Percentiles rank a stretch among this genome's conserved stretches.
phyloP scores from a whole-genome alignment of 2,797 vertebrate species.

The Smutsia gigantea region DNA sequence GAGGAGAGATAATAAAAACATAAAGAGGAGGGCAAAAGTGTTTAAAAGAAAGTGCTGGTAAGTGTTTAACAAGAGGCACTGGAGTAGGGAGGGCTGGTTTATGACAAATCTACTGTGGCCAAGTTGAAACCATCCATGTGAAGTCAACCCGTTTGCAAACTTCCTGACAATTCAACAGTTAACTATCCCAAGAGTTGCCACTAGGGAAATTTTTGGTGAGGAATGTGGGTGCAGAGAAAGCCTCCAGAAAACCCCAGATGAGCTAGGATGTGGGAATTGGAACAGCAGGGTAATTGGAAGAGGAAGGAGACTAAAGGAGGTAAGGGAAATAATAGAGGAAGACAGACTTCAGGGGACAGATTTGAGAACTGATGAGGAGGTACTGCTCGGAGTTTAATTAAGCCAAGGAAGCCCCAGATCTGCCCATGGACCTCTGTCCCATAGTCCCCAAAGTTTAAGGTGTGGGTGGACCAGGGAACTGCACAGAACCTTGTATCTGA shows the following conservation, averaged over 20 bases:
- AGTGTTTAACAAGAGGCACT: neutral
- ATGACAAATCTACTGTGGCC: neutral
- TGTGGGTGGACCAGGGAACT: neutral
- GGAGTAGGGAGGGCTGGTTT: neutral
- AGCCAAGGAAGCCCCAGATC: neutral
- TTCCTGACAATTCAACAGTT: neutral
- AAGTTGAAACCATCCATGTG: neutral
- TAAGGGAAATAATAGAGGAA: neutral
- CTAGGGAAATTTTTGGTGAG: neutral
- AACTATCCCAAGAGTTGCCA: neutral
- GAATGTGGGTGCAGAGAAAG: neutral
- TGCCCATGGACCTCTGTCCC: neutral
- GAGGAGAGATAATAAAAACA: constrained; percentile 3
- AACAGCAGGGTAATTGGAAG: neutral
- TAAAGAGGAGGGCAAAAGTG: neutral
- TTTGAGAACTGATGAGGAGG: neutral
- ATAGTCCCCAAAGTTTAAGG: neutral
- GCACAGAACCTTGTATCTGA: neutral
- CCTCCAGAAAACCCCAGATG: neutral
- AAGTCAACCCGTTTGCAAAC: neutral
- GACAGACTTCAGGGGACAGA: neutral
- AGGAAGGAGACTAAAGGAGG: neutral
- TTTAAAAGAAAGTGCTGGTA: neutral
- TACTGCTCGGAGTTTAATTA: neutral
- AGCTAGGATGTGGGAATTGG: neutral